phyloP scores from a whole-genome alignment of 2,113 vertebrate genomes.

The Lontra canadensis region DNA sequence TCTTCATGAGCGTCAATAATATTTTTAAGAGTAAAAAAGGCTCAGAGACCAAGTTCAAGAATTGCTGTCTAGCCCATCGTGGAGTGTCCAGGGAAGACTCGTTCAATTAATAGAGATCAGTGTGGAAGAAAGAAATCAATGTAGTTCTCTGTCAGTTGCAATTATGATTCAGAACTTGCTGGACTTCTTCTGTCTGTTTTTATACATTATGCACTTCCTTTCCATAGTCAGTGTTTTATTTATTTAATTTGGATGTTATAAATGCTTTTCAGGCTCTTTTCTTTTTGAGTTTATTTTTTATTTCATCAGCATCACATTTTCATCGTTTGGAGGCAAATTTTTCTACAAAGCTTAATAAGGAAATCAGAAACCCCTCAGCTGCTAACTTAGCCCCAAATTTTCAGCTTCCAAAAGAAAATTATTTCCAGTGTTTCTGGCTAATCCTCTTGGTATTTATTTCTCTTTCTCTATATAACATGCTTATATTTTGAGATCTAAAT shows the following conservation, averaged over 20 bases:
- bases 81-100: accelerated
- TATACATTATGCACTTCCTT: background rate
- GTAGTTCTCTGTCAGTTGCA: background rate
- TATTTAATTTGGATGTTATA: background rate
- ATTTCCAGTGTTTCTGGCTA: background rate
- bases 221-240: background rate
- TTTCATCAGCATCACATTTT: background rate
- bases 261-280: background rate
- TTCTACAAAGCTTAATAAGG: background rate
- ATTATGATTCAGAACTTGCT: background rate
- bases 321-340: background rate
- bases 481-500: background rate
- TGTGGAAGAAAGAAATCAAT: background rate
- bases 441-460: background rate
- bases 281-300: background rate
- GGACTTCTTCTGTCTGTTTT: background rate
- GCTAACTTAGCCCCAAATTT: background rate
- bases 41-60: background rate
- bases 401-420: background rate
- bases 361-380: background rate
- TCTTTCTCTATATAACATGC: background rate
- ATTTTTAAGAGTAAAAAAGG: background rate
- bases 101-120: background rate
- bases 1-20: background rate
- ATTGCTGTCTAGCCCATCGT: background rate